Base-by-base conservation (phyloP, 35 echinoderm and acorn worm genomes). In the Diadema setosum region DNA sequence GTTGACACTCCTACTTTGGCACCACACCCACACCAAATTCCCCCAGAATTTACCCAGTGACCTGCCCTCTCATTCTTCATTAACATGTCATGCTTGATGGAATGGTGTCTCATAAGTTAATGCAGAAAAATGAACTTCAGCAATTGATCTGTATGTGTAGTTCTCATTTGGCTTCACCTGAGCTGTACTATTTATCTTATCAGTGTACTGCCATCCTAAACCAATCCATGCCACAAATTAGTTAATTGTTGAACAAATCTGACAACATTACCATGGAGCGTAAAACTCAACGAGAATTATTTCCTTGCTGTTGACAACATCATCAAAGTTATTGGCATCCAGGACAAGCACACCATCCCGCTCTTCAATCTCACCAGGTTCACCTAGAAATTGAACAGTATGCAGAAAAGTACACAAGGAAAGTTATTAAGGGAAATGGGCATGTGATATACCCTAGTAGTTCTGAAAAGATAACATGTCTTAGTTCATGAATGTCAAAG, bases 211-310 rank as follows among this genome's bases (percentile, higher is more conserved):
- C 9, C n/a, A 11, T 9, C n/a, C n/a, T 52, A 9, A 9, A 9
- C n/a, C 48, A 52, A 52, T 52, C n/a, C 48, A 52, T 52, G 48
- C n/a, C n/a, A 52, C 9, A 52, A 52, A 11, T 52, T n/a, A 52
- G 48, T n/a, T n/a, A n/a, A n/a, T n/a, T 52, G n/a, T n/a, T 52
- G 48, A 52, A 11, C 9, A 9, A 81, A 21, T 44, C 5, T 39
- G 34, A 48, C 15, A 17, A 21, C 86, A 88, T 70, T 80, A 98
- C 96, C 96, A 98, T 17, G 96, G 96, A 30, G 96, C 96, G 75
- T 98, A 98, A 52, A 98, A 98, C 82, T 98, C 96, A 11, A 98
- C 96, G 32, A 98, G 65, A 82, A 98, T 94, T 32, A 94, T 92
- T 23, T 94, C 89, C 52, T 89, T 65, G 6, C 81, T 39, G 11